phyloP scores from a whole-genome alignment of 2,113 vertebrate genomes.

The Trogon melanurus region DNA sequence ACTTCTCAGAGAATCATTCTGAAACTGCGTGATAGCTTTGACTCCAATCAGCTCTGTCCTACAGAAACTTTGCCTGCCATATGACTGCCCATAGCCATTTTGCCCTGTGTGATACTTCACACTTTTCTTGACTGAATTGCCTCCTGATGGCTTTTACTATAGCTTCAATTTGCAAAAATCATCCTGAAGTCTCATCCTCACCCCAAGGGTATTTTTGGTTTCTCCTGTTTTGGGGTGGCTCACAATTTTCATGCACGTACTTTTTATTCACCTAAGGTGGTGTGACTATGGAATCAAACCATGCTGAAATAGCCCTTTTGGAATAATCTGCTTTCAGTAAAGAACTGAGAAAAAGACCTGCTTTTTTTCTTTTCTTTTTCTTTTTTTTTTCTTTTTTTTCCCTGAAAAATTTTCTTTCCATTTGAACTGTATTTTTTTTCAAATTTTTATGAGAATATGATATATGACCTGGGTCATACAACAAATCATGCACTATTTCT shows the following conservation, averaged over 20 bases:
- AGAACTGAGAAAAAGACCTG: not conserved
- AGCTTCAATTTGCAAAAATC: not conserved
- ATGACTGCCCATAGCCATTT: not conserved
- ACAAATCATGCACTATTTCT: not conserved
- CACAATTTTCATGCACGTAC: not conserved
- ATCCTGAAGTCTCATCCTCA: not conserved
- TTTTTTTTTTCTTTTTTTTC: not conserved
- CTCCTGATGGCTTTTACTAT: not conserved
- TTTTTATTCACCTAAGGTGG: not conserved
- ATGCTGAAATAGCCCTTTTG: not conserved
- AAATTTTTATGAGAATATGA: not conserved
- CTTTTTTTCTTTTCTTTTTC: not conserved
- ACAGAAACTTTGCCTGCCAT: not conserved
- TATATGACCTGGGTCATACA: not conserved
- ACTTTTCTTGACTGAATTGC: not conserved
- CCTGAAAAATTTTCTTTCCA: not conserved
- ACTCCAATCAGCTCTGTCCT: not conserved
- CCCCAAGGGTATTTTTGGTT: not conserved
- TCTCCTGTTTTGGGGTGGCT: not conserved
- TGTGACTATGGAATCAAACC: not conserved
- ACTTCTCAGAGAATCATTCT: not conserved
- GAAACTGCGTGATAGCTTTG: not conserved
- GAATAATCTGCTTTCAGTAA: not conserved
- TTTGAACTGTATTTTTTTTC: not conserved
- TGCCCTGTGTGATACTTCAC: not conserved